Base-by-base conservation (phyloP, 2,888 invertebrate genomes). In the Malthinus seriepunctatus region DNA sequence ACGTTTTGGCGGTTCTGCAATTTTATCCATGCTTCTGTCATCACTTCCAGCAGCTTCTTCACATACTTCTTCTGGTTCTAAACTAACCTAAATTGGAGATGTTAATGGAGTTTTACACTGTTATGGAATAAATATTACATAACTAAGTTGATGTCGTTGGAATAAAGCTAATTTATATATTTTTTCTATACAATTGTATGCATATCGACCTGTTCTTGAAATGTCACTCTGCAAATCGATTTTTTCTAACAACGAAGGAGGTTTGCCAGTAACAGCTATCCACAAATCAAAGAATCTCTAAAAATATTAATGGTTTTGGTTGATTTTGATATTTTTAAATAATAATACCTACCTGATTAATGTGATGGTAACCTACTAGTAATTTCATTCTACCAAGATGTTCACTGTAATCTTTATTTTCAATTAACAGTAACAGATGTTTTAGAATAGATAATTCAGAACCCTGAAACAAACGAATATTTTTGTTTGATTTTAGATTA, bases 381-480 rank as follows among this genome's bases (percentile, higher is more conserved):
- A 78, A 47, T 69, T 82, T 82, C 56, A 80, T 60, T 39, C 76
- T 74, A 56, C 69, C 77, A 32, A 82, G 79, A 15, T 52, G 9
- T 9, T 44, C 7, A n/a, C 47, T 47, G 9, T 62, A 7, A 8
- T 47, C n/a, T 23, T 46, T 38, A 44, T 45, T 60, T 37, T 72
- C 64, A 32, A 79, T 76, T 14, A 82, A 64, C 63, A 80, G 79
- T 52, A 79, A 72, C 38, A 83, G 56, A 62, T 81, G 80, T 52
- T 80, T 76, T 54, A 80, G 74, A 9, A 82, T 67, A 35, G 80
- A 80, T 63, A 82, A 81, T 73, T 83, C 83, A 15, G 82, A 82
- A 7, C 82, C 82, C 83, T 82, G 44, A 8, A 55, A 64, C 8
- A 48, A 44, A 44, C n/a, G n/a, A n/a, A 32, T 23, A 42, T 15